These are phyloP conservation scores for Cacatua alba DNA, from an alignment of 2,113 vertebrate genomes.

Conservation along the genomic window DNA sequence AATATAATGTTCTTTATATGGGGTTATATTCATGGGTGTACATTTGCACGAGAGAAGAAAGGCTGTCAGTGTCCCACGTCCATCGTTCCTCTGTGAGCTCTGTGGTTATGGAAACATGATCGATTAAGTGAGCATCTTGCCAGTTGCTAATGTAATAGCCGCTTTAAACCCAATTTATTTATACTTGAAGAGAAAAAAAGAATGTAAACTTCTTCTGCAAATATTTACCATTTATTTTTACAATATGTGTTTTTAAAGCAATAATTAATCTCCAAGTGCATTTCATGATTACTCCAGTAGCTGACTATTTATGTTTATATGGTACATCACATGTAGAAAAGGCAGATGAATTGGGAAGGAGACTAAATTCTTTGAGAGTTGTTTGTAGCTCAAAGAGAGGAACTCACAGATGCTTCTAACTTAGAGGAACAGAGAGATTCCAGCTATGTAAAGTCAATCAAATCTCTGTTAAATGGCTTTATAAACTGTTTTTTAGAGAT, in stretches of 20 bases:
- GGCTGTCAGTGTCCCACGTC: accelerated
- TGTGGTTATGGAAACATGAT: not conserved
- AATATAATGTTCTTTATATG: not conserved
- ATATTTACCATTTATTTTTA: constrained; percentile 6
- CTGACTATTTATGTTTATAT: not conserved
- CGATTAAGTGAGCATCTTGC: not conserved
- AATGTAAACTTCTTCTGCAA: constrained; percentile 6
- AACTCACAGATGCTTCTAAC: not conserved
- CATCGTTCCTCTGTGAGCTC: not conserved
- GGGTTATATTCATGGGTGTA: not conserved
- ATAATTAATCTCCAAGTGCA: not conserved
- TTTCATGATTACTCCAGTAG: not conserved
- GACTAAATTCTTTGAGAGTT: not conserved
- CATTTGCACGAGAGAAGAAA: not conserved
- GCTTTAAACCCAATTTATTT: not conserved
- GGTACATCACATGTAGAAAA: not conserved
- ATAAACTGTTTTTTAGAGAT: not conserved
- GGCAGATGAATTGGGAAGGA: not conserved
- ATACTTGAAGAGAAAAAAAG: not conserved
- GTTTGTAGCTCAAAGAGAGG: not conserved
- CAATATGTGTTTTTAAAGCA: not conserved
- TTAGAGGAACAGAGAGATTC: not conserved
- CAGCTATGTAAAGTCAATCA: not conserved
- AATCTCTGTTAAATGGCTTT: not conserved
- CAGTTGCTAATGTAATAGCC: not conserved